phyloP scores from a whole-genome alignment of 2,113 vertebrate species.

The Zosterops hypoxanthus region DNA sequence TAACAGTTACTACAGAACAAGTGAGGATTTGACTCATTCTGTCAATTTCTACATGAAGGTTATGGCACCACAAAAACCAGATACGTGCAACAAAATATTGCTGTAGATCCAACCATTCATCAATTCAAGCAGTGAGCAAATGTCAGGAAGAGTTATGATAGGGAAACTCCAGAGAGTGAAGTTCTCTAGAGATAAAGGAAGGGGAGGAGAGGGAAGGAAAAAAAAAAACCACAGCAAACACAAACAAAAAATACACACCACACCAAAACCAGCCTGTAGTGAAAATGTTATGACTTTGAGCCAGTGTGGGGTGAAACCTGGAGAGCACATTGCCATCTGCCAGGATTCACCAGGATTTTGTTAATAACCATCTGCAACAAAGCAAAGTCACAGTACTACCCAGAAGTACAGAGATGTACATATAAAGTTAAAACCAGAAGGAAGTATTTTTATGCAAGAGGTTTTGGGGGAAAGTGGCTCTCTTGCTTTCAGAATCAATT shows the following conservation, averaged over 20 bases:
- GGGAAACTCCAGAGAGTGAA: background rate
- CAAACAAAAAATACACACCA: background rate
- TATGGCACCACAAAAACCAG: background rate
- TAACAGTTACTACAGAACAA: background rate
- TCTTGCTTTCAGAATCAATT: background rate
- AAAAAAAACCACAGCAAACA: background rate
- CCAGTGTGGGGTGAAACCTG: background rate
- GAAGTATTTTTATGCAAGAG: background rate
- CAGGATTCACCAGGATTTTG: background rate
- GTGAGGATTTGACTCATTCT: background rate
- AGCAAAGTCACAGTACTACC: background rate
- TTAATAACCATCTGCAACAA: background rate
- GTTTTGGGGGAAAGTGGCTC: background rate
- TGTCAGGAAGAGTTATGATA: background rate
- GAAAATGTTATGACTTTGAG: background rate
- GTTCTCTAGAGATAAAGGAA: background rate
- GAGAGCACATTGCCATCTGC: background rate
- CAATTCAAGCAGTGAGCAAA: background rate
- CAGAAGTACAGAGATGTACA: background rate
- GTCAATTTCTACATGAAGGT: background rate
- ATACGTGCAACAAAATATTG: background rate
- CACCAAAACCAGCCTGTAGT: background rate
- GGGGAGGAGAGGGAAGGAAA: accelerated
- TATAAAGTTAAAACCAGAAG: background rate
- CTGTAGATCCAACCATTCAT: background rate